Conservation (phyloP, 2,113 vertebrate species). For the Taxidea taxus region DNA sequence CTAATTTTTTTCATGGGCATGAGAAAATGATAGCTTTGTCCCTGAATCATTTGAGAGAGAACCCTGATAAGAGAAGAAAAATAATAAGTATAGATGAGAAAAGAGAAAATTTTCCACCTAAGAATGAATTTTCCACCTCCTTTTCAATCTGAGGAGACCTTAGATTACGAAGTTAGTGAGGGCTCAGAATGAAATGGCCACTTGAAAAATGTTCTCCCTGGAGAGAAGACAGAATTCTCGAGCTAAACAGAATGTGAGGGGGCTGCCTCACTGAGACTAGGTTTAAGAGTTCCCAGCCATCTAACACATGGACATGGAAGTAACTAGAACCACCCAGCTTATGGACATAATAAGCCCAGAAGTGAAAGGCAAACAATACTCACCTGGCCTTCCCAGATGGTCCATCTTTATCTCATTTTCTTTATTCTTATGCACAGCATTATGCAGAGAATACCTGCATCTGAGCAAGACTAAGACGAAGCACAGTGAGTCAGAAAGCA, state of each 20-base stretch:
- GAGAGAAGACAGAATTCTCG: neutral
- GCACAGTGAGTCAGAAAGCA: neutral
- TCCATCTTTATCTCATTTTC: slow-evolving; percentile 12
- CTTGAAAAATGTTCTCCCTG: neutral
- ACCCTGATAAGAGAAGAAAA: neutral
- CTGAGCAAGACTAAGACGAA: slow-evolving; percentile 49
- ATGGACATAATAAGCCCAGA: neutral
- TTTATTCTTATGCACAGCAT: neutral
- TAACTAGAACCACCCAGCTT: neutral
- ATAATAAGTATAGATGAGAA: neutral
- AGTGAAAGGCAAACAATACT: neutral
- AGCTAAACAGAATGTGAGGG: neutral
- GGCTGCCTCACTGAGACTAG: neutral
- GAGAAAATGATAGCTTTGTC: neutral
- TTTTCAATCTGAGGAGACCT: no score
- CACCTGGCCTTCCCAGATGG: neutral
- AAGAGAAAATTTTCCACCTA: neutral
- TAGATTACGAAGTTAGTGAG: neutral
- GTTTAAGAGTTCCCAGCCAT: neutral
- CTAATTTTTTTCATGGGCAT: neutral
- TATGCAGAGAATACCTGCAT: neutral
- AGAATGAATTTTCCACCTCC: no score
- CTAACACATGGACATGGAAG: neutral
- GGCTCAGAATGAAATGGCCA: neutral
- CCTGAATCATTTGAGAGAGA: neutral